Evolutionary conservation across 2,888 invertebrate genomes (phyloP), one percentile per base, ranked within the genome.

Genomic region (Hyles lineata): DNA sequence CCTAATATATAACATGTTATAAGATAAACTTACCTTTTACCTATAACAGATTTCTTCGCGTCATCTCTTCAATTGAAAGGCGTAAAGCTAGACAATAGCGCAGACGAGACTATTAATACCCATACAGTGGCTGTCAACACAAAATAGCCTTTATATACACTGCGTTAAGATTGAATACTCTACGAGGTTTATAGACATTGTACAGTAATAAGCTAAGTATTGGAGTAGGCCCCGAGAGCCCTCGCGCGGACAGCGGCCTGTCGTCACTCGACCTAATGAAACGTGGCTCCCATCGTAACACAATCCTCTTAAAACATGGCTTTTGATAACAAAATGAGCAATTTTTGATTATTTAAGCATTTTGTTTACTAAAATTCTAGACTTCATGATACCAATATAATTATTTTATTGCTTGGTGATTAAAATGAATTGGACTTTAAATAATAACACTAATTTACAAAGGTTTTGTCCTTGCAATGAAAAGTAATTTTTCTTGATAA

Each of bases 261-360:
- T 79, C 80, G 79, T 83, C 87, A 83, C 92, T 90, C 90, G 92
- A 92, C 91, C 92, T 87, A 90, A 89, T 90, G 89, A 87, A 89
- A 86, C 85, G 79, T 82, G 83, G 80, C 80, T 82, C 70, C 70
- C 79, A 80, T 80, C 78, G 76, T 75, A 80, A 78, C 80, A 79
- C 79, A 75, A 80, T 76, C 79, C 77, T 75, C 75, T 73, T 75
- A 77, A 74, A 78, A 76, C 76, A 75, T 76, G 74, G 76, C 70
- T 76, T 76, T 75, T 74, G 60, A 72, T 77, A 75, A 77, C 60
- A 78, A 82, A 80, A 76, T 72, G 77, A 29, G 55, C n/a, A 29
- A 43, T 7, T 59, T 21, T 71, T 60, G 9, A 25, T 2, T 63
- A 35, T 70, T 59, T 43, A 11, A 62, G 11, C 23, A 21, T 29